Base-by-base conservation (phyloP, 2,797 vertebrate species). In the Tragelaphus eurycerus region DNA sequence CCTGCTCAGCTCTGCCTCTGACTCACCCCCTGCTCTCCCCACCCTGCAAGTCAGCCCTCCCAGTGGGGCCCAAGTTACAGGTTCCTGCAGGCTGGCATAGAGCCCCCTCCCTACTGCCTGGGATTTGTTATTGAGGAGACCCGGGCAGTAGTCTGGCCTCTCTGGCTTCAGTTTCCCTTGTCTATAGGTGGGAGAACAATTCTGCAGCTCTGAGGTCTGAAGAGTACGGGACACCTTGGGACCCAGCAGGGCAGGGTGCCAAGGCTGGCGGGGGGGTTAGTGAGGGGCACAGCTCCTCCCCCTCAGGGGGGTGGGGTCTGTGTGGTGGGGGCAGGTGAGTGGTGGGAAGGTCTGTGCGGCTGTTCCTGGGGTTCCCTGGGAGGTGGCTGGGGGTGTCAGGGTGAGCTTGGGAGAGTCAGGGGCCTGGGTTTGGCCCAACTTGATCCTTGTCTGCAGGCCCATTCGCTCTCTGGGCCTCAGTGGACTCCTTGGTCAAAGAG, bases 21-120 rank as follows among this genome's bases (percentile, higher is more conserved):
- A 76, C 78, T 86, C 85, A 3, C 4, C 46, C 46, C 60, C 43
- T 3, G 17, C 14, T 14, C 52, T 38, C 59, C 21, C 55, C 23
- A 54, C 23, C 67, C 67, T 57, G 57, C 43, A 12, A 50, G 31
- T 13, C 2, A 31, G 34, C 12, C 27, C 25, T 74, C 14, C 38
- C 54, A 4, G 48, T 3, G 12, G 52, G 14, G 14, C 84, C 0
- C 0, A 11, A 10, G 43, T 48, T 7, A 10, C 31, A 64, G 46
- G n/a, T 29, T 10, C 8, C 55, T 13, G 3, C 57, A 12, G n/a
- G 6, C 3, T 19, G 43, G 17, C 21, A 31, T 31, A 3, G 64
- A 50, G 31, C 3, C 21, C 62, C 50, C 6, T 57, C 21, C 57
- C 14, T 55, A 16, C 25, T 0, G 4, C 21, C 0, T 3, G 21